phyloP scores from a whole-genome alignment of 1,140 invertebrate genomes.

The Rhopalosiphum padi region DNA sequence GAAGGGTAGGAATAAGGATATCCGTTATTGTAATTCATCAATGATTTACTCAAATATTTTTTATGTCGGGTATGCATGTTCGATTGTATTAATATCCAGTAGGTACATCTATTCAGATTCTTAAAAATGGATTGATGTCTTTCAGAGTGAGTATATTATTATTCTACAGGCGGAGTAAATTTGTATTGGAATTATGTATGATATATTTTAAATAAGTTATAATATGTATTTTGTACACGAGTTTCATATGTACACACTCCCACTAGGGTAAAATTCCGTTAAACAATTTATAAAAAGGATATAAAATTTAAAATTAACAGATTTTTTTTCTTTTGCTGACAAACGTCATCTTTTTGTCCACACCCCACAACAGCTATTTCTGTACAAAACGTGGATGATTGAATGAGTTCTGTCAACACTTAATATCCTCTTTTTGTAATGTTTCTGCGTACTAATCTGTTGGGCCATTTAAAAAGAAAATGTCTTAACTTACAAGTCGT shows the following conservation, averaged over 20 bases:
- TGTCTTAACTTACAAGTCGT: background rate
- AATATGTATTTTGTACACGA: background rate
- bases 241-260: too few relatives aligned
- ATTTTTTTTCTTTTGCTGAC: background rate
- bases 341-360: background rate
- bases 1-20: too few relatives aligned
- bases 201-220: background rate
- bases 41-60: too few relatives aligned
- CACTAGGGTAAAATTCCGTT: background rate
- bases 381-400: background rate
- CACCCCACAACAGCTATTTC: background rate
- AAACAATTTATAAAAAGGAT: background rate
- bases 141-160: background rate
- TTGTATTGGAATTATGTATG: background rate
- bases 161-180: background rate
- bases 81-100: background rate
- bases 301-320: background rate
- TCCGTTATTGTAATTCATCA: too few relatives aligned
- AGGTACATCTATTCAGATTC: background rate
- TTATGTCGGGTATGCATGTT: too few relatives aligned
- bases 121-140: background rate
- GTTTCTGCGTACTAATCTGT: background rate
- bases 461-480: slow-evolving; percentile 8
- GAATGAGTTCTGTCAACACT: background rate
- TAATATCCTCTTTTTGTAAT: slow-evolving; percentile 30